A percentile compares a stretch with the other conserved stretches of the same genome.
These are phyloP conservation scores for Odocoileus virginianus DNA, from an alignment of 2,113 vertebrate genomes.

Conservation along the genomic window DNA sequence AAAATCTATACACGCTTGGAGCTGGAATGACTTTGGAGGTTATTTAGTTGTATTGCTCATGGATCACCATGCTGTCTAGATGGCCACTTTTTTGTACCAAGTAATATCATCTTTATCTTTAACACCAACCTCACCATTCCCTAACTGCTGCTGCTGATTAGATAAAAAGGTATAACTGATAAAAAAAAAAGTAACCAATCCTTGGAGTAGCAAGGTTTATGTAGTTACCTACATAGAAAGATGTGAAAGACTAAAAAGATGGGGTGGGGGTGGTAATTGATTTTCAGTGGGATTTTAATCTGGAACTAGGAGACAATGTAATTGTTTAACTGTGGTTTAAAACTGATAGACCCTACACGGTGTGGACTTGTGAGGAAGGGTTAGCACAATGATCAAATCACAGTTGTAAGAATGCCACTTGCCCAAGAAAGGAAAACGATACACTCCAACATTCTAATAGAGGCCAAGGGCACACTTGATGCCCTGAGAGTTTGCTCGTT, in stretches of 20 bases:
- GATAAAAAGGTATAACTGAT: background rate
- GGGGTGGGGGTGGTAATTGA: background rate
- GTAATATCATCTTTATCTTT: slow-evolving; percentile 12
- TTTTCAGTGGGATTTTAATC: background rate
- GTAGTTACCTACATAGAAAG: background rate
- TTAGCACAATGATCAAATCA: background rate
- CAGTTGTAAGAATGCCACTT: background rate
- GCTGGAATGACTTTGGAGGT: slow-evolving; percentile 18
- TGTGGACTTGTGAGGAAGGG: background rate
- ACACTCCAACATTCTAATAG: background rate
- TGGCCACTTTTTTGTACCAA: background rate
- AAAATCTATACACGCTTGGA: slow-evolving; percentile 57
- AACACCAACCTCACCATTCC: background rate
- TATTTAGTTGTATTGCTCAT: slow-evolving; percentile 33
- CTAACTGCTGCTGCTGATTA: background rate
- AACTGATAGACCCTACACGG: background rate
- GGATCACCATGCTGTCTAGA: background rate
- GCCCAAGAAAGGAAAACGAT: background rate
- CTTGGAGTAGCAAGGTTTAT: background rate
- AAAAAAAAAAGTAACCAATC: background rate
- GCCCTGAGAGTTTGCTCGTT: background rate
- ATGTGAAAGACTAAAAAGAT: background rate
- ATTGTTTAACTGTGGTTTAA: background rate
- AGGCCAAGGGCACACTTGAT: background rate
- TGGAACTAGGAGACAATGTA: background rate